phyloP scores from a whole-genome alignment of 2,797 vertebrate species.

The Holocentrus rufus region DNA sequence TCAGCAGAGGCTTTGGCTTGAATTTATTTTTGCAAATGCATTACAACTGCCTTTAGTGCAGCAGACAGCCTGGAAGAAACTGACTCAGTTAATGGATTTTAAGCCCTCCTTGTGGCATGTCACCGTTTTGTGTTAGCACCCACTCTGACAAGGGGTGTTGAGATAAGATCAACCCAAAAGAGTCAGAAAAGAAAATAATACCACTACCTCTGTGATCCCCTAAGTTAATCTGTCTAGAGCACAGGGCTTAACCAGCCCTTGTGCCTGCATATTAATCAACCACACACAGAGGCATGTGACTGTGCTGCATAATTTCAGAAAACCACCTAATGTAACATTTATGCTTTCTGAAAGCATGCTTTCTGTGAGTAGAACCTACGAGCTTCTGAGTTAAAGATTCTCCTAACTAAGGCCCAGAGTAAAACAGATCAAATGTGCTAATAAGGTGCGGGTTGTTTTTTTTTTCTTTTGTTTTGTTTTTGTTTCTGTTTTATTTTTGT shows the following conservation, averaged over 20 bases:
- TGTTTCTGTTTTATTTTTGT: not conserved
- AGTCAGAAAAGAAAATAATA: slow-evolving; percentile 47
- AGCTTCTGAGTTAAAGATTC: not conserved
- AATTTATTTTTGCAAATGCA: slow-evolving; percentile 51
- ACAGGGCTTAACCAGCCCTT: slow-evolving; percentile 50
- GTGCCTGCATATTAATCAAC: slow-evolving; percentile 56
- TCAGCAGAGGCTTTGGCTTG: slow-evolving; percentile 7
- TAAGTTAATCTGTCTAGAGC: slow-evolving; percentile 54
- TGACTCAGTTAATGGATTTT: slow-evolving; percentile 69
- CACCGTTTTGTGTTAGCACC: slow-evolving; percentile 57
- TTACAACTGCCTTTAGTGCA: slow-evolving; percentile 63
- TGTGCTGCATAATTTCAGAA: slow-evolving; percentile 27
- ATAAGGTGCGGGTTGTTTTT: not conserved
- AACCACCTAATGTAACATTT: slow-evolving; percentile 31
- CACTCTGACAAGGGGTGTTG: slow-evolving; percentile 66
- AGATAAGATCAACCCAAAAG: slow-evolving; percentile 58
- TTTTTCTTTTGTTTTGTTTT: no score
- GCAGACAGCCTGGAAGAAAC: slow-evolving; percentile 61
- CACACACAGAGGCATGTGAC: slow-evolving; percentile 9
- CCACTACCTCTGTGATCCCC: slow-evolving; percentile 36
- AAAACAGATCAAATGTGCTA: slow-evolving; percentile 19
- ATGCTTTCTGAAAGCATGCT: slow-evolving; percentile 22
- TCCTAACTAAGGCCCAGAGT: not conserved
- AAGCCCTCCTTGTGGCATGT: slow-evolving; percentile 49
- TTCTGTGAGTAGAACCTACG: slow-evolving; percentile 5